Conservation (phyloP, 2,888 invertebrate species). For the Argyra leucocephala region DNA sequence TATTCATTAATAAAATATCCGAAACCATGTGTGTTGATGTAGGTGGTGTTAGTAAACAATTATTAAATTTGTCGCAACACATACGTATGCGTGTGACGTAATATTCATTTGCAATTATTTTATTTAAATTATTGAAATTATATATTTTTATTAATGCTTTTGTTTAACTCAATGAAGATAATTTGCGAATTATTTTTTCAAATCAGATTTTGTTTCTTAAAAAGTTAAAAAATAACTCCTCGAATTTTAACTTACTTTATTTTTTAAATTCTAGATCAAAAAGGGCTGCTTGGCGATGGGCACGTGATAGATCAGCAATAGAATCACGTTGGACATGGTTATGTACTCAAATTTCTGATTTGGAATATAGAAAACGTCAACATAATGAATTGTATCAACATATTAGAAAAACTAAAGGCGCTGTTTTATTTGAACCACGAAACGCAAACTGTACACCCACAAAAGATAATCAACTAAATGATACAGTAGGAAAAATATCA, state of each 20-base stretch:
- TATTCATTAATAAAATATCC: too few species aligned
- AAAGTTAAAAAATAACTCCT: too few species aligned
- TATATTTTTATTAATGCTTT: too few species aligned
- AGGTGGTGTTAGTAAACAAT: background rate
- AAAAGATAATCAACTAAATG: slow-evolving; percentile 16
- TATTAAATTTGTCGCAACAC: background rate
- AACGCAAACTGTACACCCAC: background rate
- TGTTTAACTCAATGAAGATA: too few species aligned
- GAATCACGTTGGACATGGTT: slow-evolving; percentile 87
- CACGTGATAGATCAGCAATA: slow-evolving; percentile 67
- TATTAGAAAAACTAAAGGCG: slow-evolving; percentile 53
- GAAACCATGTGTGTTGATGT: too few species aligned
- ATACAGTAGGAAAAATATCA: background rate
- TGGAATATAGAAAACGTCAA: slow-evolving; percentile 83
- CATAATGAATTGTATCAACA: slow-evolving; percentile 71
- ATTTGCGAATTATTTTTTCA: too few species aligned
- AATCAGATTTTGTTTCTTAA: too few species aligned
- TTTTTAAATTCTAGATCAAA: slow-evolving; percentile 54
- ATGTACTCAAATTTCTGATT: slow-evolving; percentile 81
- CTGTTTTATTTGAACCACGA: slow-evolving; percentile 44
- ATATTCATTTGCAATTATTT: background rate
- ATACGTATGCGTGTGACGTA: background rate
- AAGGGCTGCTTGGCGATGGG: slow-evolving; percentile 74
- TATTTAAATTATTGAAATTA: too few species aligned
- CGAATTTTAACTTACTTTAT: background rate